Conservation (phyloP, 2,888 invertebrate genomes). For the Ypsolopha sequella region DNA sequence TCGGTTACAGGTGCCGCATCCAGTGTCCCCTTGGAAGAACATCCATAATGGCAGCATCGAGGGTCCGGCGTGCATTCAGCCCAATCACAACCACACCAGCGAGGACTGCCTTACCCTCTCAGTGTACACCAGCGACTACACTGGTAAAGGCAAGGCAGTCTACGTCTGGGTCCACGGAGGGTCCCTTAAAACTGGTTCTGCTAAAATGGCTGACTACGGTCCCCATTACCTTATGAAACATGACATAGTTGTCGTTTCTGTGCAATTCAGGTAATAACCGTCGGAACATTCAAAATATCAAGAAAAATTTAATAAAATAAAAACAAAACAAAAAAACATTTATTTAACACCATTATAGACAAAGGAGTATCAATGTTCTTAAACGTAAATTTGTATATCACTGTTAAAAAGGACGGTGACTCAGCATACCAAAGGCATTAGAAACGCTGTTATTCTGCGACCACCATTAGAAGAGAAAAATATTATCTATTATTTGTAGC, state of each 20-base stretch:
- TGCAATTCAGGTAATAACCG: slow-evolving; percentile 21
- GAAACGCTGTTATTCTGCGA: no score
- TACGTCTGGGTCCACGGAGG: slow-evolving; percentile 2
- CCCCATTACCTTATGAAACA: slow-evolving; percentile 17
- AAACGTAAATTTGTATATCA: no score
- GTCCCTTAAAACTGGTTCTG: background rate
- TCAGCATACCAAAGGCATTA: no score
- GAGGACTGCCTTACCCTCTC: slow-evolving; percentile 6
- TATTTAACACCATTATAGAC: no score
- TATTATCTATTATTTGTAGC: no score
- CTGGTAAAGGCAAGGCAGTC: background rate
- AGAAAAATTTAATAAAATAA: no score
- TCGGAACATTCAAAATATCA: no score
- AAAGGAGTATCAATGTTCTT: no score
- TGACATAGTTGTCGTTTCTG: slow-evolving; percentile 23
- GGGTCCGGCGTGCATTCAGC: slow-evolving; percentile 4
- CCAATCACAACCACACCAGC: background rate
- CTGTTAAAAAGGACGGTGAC: no score
- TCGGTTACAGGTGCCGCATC: background rate
- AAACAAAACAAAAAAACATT: no score
- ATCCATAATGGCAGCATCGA: slow-evolving; percentile 1
- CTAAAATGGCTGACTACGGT: slow-evolving; percentile 8
- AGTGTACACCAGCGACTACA: slow-evolving; percentile 3
- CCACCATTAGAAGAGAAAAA: no score
- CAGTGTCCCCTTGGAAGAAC: background rate